These are phyloP conservation scores for Mesoligia furuncula DNA, from an alignment of 2,888 invertebrate genomes.

Conservation along the genomic window DNA sequence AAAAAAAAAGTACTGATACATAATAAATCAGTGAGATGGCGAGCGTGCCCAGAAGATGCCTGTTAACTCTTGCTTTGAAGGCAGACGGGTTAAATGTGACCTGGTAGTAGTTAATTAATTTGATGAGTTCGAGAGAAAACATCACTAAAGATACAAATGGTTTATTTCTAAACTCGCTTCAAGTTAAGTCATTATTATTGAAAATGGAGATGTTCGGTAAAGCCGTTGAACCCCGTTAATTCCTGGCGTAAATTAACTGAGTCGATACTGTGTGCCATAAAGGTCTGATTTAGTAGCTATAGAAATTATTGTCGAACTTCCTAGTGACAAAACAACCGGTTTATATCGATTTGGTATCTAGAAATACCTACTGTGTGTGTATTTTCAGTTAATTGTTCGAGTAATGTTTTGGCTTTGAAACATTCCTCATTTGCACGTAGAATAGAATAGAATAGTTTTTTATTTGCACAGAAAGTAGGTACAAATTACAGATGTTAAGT, in stretches of 20 bases:
- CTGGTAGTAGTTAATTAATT: not conserved
- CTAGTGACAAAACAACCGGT: not conserved
- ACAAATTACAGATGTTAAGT: too few relatives aligned
- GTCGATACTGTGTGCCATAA: not conserved
- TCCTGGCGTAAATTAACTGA: not conserved
- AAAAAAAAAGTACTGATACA: too few relatives aligned
- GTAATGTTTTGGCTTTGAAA: not conserved
- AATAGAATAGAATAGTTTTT: too few relatives aligned
- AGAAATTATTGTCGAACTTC: constrained; percentile 7
- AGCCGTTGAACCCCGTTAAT: not conserved
- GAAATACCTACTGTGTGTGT: not conserved
- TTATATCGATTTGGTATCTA: not conserved
- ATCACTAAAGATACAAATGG: not conserved
- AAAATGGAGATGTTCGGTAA: constrained; percentile 11
- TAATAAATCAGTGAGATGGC: too few relatives aligned
- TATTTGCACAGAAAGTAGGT: too few relatives aligned
- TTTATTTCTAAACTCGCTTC: constrained; percentile 14
- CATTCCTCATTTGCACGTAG: not conserved
- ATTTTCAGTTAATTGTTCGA: not conserved
- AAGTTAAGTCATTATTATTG: constrained; percentile 29
- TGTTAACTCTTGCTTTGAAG: not conserved
- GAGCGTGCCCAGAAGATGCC: too few relatives aligned
- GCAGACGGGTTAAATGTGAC: not conserved
- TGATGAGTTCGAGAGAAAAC: not conserved
- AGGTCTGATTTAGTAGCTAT: constrained; percentile 18